phyloP scores from a whole-genome alignment of 2,888 invertebrate genomes.

The Ferrisia virgata region DNA sequence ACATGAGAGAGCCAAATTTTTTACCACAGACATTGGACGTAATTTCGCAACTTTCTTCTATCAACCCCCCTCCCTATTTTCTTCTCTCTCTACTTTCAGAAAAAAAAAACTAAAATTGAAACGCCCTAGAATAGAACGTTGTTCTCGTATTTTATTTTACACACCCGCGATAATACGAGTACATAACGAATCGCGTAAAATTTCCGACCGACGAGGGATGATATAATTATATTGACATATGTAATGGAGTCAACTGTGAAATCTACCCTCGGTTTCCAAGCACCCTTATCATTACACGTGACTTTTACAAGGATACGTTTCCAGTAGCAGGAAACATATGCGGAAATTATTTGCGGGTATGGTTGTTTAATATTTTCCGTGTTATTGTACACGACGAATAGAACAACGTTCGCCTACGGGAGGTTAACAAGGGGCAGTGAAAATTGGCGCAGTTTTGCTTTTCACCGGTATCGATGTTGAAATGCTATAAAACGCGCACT shows the following conservation, averaged over 20 bases:
- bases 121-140: too few relatives aligned
- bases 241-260: slow-evolving; percentile 44
- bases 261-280: slow-evolving; percentile 33
- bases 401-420: slow-evolving; percentile 3
- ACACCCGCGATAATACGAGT: not conserved
- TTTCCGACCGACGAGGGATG: slow-evolving; percentile 33
- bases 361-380: slow-evolving; percentile 32
- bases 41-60: too few relatives aligned
- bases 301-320: slow-evolving; percentile 43
- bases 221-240: slow-evolving; percentile 46
- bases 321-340: slow-evolving; percentile 45
- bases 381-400: not conserved
- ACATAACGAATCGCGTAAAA: slow-evolving; percentile 26
- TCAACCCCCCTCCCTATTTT: too few relatives aligned
- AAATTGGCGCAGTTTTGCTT: slow-evolving; percentile 4
- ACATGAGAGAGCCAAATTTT: too few relatives aligned
- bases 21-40: too few relatives aligned
- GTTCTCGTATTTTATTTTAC: too few relatives aligned
- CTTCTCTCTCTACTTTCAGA: too few relatives aligned
- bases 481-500: not conserved
- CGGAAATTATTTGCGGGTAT: slow-evolving; percentile 45
- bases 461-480: not conserved
- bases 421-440: not conserved
- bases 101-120: too few relatives aligned
- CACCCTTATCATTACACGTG: slow-evolving; percentile 45